phyloP scores from a whole-genome alignment of 2,797 vertebrate species.

The Enteromius afrohamiltoni region DNA sequence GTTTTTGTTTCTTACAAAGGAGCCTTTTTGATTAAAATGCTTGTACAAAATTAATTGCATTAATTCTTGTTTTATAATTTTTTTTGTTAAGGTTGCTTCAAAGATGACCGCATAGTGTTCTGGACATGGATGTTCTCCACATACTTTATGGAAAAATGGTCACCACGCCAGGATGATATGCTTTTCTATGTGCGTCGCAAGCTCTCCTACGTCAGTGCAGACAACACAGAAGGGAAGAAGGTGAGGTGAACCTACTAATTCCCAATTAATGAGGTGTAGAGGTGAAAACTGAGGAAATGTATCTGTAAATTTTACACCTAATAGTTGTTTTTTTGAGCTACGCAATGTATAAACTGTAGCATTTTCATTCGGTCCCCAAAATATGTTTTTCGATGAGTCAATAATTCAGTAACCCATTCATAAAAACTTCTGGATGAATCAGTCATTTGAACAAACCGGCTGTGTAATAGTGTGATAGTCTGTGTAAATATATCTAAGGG shows the following conservation, averaged over 20 bases:
- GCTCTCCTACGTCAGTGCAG: constrained; percentile 76
- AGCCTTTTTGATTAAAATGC: background rate
- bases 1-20: background rate
- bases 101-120: constrained; percentile 97
- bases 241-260: constrained; percentile 66
- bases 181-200: constrained; percentile 95
- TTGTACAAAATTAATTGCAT: background rate
- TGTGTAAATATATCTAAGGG: background rate
- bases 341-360: background rate
- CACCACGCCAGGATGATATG: constrained; percentile 94
- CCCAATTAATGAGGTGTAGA: background rate
- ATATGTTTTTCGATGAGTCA: background rate
- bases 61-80: background rate
- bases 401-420: background rate
- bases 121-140: constrained; percentile 99
- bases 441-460: background rate
- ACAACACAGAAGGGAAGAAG: constrained; percentile 84
- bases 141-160: constrained; percentile 96
- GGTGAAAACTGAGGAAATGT: background rate
- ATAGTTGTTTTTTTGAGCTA: background rate
- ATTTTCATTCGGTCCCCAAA: background rate
- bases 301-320: background rate
- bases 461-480: background rate
- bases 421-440: background rate
- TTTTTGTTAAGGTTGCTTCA: constrained; percentile 85